phyloP scores from a whole-genome alignment of 1,140 invertebrate species.

The Catajapyx aquilonaris region DNA sequence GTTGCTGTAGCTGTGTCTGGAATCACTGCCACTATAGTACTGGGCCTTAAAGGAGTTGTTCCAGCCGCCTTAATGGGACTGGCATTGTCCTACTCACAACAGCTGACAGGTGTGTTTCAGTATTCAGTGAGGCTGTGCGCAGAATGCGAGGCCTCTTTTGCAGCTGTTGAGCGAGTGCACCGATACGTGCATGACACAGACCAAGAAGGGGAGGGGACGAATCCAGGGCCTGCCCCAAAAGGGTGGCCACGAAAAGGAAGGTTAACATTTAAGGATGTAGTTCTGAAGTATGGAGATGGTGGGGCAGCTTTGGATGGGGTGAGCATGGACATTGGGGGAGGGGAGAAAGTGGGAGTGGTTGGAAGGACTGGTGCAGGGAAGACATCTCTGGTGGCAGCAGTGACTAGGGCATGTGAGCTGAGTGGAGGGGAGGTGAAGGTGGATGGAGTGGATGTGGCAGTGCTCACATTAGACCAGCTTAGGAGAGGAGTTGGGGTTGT shows the following conservation, averaged over 20 bases:
- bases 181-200: constrained; percentile 19
- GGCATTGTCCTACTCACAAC: constrained; percentile 38
- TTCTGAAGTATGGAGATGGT: no score
- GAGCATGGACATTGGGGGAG: no score
- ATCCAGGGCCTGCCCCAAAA: no score
- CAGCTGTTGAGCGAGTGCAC: constrained; percentile 28
- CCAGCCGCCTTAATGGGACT: constrained; percentile 39
- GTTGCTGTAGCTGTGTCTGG: constrained; percentile 21
- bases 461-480: constrained; percentile 17
- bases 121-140: constrained; percentile 38
- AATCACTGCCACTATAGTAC: constrained; percentile 30
- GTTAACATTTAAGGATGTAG: no score
- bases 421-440: constrained; percentile 16
- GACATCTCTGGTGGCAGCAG: constrained; percentile 17
- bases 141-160: constrained; percentile 41
- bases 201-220: no score
- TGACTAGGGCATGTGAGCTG: constrained; percentile 20
- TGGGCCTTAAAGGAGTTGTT: constrained; percentile 30
- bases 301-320: no score
- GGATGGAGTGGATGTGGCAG: constrained; percentile 17
- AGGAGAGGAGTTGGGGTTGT: constrained; percentile 20
- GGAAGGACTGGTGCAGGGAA: constrained; percentile 25
- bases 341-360: constrained; percentile 24
- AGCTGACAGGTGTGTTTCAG: constrained; percentile 41
- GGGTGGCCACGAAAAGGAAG: no score